phyloP scores from a whole-genome alignment of 1,140 invertebrate genomes.

The Agrypnia vestita region DNA sequence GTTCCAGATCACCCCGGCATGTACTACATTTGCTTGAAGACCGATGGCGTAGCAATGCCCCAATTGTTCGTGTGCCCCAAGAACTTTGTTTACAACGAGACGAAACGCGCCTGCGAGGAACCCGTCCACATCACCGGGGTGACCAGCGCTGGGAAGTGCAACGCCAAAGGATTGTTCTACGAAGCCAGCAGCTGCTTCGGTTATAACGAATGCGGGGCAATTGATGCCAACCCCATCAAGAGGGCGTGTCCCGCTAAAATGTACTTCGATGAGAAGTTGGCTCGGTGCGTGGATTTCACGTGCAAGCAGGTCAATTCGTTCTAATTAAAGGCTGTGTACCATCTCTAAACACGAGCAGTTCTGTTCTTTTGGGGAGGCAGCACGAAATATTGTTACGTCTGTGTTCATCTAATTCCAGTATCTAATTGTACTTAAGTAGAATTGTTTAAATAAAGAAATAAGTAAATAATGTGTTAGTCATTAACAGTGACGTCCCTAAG shows the following conservation, averaged over 20 bases:
- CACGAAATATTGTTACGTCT: no score
- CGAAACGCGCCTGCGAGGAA: constrained; percentile 25
- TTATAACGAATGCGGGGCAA: constrained; percentile 20
- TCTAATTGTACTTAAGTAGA: no score
- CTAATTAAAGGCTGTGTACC: no score
- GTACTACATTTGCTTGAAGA: constrained; percentile 66
- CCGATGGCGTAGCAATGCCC: neutral
- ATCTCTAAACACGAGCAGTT: no score
- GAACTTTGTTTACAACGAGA: constrained; percentile 16
- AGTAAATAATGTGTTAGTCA: no score
- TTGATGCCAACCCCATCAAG: neutral
- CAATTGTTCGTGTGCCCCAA: constrained; percentile 35
- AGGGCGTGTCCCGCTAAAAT: neutral
- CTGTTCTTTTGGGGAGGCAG: no score
- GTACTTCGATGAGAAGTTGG: constrained; percentile 20
- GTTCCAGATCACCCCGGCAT: constrained; percentile 65
- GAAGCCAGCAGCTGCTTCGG: neutral
- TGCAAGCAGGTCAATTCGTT: neutral
- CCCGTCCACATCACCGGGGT: neutral
- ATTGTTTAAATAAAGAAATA: no score
- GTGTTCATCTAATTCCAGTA: no score
- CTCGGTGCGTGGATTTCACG: constrained; percentile 23
- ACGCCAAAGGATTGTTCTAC: neutral
- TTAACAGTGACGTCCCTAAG: no score
- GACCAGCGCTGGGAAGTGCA: neutral